Conservation (phyloP, 2,888 invertebrate species). For the Zhengitettix transpicula region DNA sequence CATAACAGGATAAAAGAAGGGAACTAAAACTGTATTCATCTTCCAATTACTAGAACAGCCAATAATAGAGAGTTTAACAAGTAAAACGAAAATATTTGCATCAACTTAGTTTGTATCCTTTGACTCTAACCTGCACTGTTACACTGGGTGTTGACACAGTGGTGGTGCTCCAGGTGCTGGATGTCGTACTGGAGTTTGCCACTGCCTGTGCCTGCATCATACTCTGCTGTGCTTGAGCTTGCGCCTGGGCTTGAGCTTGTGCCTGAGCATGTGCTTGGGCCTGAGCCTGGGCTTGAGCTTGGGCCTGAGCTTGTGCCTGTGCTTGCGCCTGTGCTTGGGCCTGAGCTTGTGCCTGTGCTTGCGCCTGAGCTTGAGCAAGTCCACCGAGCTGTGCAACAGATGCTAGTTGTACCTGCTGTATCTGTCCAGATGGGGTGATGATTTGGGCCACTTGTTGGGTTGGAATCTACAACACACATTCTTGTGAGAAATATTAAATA, state of each 20-base stretch:
- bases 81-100: no score
- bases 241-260: conserved; percentile 21
- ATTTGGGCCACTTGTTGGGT: conserved; percentile 56
- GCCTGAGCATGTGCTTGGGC: conserved; percentile 17
- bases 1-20: no score
- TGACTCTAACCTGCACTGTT: conserved; percentile 21
- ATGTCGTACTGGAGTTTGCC: conserved; percentile 12
- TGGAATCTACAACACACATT: conserved; percentile 1
- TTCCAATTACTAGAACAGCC: no score
- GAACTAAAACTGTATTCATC: no score
- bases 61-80: no score
- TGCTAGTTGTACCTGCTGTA: conserved; percentile 76
- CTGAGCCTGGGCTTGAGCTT: conserved; percentile 14
- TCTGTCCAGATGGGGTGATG: conserved; percentile 74
- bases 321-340: conserved; percentile 15
- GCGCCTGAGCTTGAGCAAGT: conserved; percentile 21
- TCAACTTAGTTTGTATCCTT: no score
- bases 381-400: conserved; percentile 30
- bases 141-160: conserved; percentile 25
- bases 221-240: conserved; percentile 13
- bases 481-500: no score
- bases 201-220: conserved; percentile 8
- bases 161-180: conserved; percentile 17
- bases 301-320: conserved; percentile 3
- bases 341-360: conserved; percentile 18